A percentile compares a stretch with the other conserved stretches of the same genome.
phyloP scores from a whole-genome alignment of 37 sponge, comb jelly and placozoan genomes.

The Bolinopsis microptera region DNA sequence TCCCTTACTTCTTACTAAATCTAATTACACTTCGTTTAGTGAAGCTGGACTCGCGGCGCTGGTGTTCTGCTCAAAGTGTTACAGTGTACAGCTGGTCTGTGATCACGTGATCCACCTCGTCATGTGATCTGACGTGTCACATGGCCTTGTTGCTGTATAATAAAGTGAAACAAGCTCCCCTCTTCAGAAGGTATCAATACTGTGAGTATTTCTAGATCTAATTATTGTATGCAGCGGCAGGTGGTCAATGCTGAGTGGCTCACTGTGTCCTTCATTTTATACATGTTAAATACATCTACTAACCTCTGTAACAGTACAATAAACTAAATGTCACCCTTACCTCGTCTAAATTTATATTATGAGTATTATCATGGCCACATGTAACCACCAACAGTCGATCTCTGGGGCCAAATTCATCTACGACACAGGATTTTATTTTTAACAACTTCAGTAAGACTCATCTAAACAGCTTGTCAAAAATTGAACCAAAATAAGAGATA shows the following conservation, averaged over 20 bases:
- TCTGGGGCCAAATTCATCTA: no score
- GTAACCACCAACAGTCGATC: no score
- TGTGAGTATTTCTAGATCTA: background rate
- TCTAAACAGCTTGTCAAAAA: no score
- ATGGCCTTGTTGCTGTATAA: background rate
- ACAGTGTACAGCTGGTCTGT: background rate
- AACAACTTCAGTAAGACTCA: no score
- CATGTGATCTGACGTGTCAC: background rate
- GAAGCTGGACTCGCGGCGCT: background rate
- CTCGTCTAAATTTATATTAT: no score
- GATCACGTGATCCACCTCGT: background rate
- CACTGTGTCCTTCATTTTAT: background rate
- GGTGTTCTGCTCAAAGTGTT: background rate
- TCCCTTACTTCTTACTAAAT: background rate
- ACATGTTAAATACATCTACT: no score
- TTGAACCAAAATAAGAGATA: no score
- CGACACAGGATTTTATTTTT: no score
- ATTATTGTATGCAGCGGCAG: background rate
- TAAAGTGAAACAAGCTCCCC: background rate
- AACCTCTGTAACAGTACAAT: no score
- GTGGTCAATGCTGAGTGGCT: background rate
- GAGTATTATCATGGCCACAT: no score
- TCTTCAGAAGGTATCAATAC: background rate
- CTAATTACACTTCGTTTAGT: background rate
- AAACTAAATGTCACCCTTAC: no score